Evolutionary conservation across 2,113 vertebrate species (phyloP).

Genomic region (Diglossa brunneiventris): DNA sequence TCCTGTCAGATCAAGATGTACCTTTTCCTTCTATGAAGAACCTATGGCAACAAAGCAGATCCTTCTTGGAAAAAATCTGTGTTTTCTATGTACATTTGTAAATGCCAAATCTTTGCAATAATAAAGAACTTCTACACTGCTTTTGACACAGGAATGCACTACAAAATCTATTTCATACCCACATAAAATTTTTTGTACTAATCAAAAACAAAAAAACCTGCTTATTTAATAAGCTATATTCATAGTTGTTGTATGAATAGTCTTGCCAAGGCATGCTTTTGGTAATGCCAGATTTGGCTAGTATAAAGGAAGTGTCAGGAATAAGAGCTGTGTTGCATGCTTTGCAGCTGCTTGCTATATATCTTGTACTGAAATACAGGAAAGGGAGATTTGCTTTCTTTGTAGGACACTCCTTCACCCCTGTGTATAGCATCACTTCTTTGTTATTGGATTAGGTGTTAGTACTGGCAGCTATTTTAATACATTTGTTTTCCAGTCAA

Average conservation of each 20-base stretch:
- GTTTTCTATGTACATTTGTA: background rate
- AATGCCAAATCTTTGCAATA: background rate
- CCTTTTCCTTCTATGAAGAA: background rate
- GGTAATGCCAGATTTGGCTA: background rate
- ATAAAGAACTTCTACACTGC: background rate
- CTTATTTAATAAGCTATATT: background rate
- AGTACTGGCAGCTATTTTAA: background rate
- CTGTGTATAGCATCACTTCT: background rate
- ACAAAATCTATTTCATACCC: background rate
- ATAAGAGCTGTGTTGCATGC: background rate
- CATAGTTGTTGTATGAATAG: background rate
- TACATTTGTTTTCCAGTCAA: background rate
- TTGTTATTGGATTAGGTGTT: conserved; percentile 25
- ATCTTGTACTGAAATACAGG: background rate
- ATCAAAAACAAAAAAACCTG: background rate
- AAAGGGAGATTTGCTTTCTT: background rate
- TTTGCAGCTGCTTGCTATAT: background rate
- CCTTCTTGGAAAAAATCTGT: background rate
- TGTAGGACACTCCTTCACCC: background rate
- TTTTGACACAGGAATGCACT: background rate
- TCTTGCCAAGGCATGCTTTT: background rate
- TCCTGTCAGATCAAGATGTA: background rate
- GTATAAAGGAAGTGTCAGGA: background rate
- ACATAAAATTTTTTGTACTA: background rate
- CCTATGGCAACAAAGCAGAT: background rate